phyloP scores from a whole-genome alignment of 1,140 invertebrate genomes.

The Doryteuthis pealeii region DNA sequence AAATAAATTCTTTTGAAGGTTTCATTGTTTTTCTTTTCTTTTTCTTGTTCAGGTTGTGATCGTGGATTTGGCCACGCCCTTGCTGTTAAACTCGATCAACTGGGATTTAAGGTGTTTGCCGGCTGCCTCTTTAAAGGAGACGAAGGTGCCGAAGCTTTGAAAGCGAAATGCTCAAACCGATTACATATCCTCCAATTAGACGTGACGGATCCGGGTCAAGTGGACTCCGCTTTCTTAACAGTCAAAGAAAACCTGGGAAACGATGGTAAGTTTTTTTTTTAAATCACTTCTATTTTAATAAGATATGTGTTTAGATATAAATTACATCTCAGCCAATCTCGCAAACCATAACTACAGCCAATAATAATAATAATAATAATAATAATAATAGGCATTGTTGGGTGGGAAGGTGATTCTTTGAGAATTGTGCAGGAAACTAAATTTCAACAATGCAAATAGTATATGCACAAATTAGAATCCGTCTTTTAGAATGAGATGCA shows the following conservation, averaged over 20 bases:
- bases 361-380: no score
- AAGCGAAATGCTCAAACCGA: slow-evolving; percentile 31
- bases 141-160: slow-evolving; percentile 46
- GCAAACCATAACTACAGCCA: no score
- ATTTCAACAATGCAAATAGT: no score
- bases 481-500: no score
- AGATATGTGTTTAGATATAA: no score
- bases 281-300: no score
- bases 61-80: slow-evolving; percentile 61
- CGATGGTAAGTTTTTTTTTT: slow-evolving; percentile 28
- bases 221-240: slow-evolving; percentile 34
- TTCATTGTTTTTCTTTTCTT: not conserved
- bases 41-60: slow-evolving; percentile 59
- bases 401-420: no score
- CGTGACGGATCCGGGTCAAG: slow-evolving; percentile 53
- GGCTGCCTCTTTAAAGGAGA: slow-evolving; percentile 60
- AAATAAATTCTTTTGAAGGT: no score
- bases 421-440: no score
- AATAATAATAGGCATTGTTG: no score
- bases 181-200: slow-evolving; percentile 58
- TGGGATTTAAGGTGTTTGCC: slow-evolving; percentile 63
- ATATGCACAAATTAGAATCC: no score
- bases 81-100: slow-evolving; percentile 55
- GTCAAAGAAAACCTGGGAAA: slow-evolving; percentile 27
- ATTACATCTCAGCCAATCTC: no score